A percentile compares a stretch with the other conserved stretches of the same genome.
Evolutionary conservation across 2,888 invertebrate genomes (phyloP).

Genomic region (Acanthococcus lagerstroemiae): DNA sequence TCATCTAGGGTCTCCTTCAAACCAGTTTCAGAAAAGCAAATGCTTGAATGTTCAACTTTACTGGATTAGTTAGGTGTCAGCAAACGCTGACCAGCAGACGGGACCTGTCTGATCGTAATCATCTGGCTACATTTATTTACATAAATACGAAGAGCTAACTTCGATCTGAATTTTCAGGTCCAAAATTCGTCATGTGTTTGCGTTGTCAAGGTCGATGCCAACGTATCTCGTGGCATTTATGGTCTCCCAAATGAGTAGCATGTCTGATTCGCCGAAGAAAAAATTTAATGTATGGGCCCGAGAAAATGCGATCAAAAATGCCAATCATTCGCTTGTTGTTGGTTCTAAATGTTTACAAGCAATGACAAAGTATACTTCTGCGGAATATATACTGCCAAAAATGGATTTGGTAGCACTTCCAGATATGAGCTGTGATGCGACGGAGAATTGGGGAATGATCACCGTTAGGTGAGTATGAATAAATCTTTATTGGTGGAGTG

Average conservation of each 20-base stretch:
- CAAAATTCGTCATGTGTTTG: too few relatives aligned
- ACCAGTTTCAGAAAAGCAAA: too few relatives aligned
- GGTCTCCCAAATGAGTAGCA: slow-evolving; percentile 62
- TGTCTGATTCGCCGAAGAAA: slow-evolving; percentile 27
- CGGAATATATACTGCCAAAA: slow-evolving; percentile 56
- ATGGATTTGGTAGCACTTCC: slow-evolving; percentile 88
- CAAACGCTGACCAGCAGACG: too few relatives aligned
- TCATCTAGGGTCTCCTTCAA: too few relatives aligned
- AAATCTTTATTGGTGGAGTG: too few relatives aligned
- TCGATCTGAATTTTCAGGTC: too few relatives aligned
- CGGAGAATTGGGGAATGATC: slow-evolving; percentile 68
- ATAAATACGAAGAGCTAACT: too few relatives aligned
- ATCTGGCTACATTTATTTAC: too few relatives aligned
- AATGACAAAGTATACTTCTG: slow-evolving; percentile 52
- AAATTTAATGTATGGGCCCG: slow-evolving; percentile 33
- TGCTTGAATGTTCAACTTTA: too few relatives aligned
- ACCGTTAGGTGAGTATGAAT: background rate
- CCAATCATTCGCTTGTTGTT: slow-evolving; percentile 43
- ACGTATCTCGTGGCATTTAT: slow-evolving; percentile 71
- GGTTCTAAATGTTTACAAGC: slow-evolving; percentile 47
- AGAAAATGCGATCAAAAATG: slow-evolving; percentile 39
- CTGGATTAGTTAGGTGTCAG: too few relatives aligned
- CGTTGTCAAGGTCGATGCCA: too few relatives aligned
- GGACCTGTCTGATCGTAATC: too few relatives aligned
- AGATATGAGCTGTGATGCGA: slow-evolving; percentile 78